Conservation (phyloP, 2,113 vertebrate species). For the Chlamydotis undulata region DNA sequence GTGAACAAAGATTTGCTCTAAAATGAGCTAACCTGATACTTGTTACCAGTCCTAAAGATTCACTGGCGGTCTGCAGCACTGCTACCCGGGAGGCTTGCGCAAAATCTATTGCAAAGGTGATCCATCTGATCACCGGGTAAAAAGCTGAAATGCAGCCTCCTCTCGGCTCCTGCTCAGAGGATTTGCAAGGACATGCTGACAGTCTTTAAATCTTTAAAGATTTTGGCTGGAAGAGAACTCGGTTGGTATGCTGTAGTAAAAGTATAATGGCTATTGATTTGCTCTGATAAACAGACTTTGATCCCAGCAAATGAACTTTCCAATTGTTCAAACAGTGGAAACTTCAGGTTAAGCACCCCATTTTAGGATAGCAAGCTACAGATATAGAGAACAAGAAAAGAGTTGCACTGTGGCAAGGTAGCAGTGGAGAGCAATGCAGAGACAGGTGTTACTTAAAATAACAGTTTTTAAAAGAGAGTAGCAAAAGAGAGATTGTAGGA, state of each 20-base stretch:
- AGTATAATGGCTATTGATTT: slow-evolving; percentile 1
- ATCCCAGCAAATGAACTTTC: not conserved
- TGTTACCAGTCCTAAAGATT: not conserved
- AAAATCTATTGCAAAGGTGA: not conserved
- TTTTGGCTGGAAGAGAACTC: not conserved
- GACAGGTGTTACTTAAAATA: not conserved
- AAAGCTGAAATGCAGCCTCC: not conserved
- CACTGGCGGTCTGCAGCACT: not conserved
- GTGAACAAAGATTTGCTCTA: not conserved
- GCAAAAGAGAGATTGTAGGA: not conserved
- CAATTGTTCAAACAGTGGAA: not conserved
- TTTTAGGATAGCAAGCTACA: not conserved
- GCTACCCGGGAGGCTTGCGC: not conserved
- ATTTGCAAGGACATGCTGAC: not conserved
- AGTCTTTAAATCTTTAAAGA: too few relatives aligned
- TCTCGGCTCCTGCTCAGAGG: not conserved
- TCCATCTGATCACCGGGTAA: not conserved
- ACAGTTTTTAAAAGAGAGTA: not conserved
- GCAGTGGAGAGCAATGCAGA: not conserved
- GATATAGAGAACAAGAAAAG: not conserved
- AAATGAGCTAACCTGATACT: not conserved
- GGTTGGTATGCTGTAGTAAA: not conserved
- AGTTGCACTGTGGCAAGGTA: not conserved
- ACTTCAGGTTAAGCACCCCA: not conserved
- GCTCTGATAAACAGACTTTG: not conserved